phyloP scores from a whole-genome alignment of 2,888 invertebrate species.

The Dicycla oo region DNA sequence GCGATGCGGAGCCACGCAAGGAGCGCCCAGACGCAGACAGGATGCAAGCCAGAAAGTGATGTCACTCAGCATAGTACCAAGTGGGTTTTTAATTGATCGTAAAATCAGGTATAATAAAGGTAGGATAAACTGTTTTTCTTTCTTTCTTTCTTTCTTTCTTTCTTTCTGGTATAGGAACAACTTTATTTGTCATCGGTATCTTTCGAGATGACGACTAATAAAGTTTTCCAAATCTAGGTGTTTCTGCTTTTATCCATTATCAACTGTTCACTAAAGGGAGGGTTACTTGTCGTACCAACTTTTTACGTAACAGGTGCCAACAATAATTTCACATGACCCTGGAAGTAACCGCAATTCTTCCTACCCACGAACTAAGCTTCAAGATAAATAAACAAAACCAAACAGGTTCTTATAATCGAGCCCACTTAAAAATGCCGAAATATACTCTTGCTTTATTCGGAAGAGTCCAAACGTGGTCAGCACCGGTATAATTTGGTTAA shows the following conservation, averaged over 20 bases:
- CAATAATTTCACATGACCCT: not conserved
- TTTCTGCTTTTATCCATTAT: not conserved
- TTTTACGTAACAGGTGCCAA: not conserved
- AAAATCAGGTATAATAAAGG: too few species aligned
- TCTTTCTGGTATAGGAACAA: too few species aligned
- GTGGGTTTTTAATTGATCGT: not conserved
- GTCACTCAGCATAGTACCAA: too few species aligned
- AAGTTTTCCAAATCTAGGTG: not conserved
- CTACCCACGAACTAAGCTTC: constrained; percentile 8
- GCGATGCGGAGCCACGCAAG: too few species aligned
- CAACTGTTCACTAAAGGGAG: not conserved
- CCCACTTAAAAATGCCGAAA: constrained; percentile 52
- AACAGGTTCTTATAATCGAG: constrained; percentile 50
- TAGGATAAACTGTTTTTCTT: too few species aligned
- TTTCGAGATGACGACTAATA: too few species aligned
- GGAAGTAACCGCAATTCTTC: not conserved
- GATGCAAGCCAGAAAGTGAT: too few species aligned
- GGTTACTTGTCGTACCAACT: too few species aligned
- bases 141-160: too few species aligned
- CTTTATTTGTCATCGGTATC: not conserved
- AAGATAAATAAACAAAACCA: constrained; percentile 49
- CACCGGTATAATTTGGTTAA: constrained; percentile 59
- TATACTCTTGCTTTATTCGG: constrained; percentile 49
- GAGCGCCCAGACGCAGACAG: too few species aligned
- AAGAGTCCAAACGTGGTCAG: constrained; percentile 50